A percentile compares a stretch with the other conserved stretches of the same genome.
These are phyloP conservation scores for Drosophila hamatofila DNA, from an alignment of 2,888 invertebrate genomes.

Conservation along the genomic window DNA sequence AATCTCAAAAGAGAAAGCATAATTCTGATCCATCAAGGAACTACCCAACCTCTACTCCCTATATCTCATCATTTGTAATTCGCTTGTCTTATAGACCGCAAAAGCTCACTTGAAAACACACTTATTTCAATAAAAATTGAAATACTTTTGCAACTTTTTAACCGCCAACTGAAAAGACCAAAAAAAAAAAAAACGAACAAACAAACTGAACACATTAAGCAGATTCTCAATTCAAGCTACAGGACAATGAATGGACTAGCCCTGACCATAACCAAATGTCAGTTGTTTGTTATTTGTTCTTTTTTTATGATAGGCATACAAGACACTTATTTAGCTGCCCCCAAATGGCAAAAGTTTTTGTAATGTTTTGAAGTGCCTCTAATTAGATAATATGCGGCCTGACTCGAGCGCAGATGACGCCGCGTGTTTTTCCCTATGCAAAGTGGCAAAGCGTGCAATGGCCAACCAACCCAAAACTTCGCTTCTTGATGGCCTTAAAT, in stretches of 20 bases:
- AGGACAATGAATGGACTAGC: conserved; percentile 17
- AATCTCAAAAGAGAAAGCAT: not conserved
- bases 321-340: conserved; percentile 67
- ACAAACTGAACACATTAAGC: conserved; percentile 12
- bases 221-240: conserved; percentile 6
- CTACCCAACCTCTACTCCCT: not conserved
- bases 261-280: conserved; percentile 52
- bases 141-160: conserved; percentile 22
- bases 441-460: conserved; percentile 79
- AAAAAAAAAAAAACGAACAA: not conserved
- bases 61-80: not conserved
- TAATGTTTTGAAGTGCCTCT: conserved; percentile 77
- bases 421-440: conserved; percentile 63
- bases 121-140: conserved; percentile 7
- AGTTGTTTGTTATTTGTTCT: conserved; percentile 30
- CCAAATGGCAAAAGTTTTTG: conserved; percentile 80
- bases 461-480: conserved; percentile 12
- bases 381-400: conserved; percentile 80
- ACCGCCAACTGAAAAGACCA: conserved; percentile 23
- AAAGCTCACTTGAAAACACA: not conserved
- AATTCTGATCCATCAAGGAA: not conserved
- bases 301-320: conserved; percentile 22
- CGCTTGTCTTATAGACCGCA: not conserved
- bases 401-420: conserved; percentile 65
- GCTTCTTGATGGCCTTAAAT: conserved; percentile 15